Evolutionary conservation across 1,140 invertebrate species (phyloP), one percentile per base, ranked within the genome.

Genomic region (Bombus difficillimus): DNA sequence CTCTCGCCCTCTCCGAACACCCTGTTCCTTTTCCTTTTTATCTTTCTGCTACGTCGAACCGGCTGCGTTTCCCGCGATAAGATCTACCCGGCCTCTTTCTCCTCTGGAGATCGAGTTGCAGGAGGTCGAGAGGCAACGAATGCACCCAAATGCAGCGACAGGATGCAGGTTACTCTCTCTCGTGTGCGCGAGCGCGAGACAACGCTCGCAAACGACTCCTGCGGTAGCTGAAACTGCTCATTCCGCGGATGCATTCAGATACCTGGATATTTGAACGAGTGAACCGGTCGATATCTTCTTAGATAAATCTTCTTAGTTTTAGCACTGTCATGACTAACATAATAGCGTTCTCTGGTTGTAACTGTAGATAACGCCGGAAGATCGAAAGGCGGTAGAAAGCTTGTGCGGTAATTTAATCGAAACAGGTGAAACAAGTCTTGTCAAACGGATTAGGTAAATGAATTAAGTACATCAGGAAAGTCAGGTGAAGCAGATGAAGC

Each of bases 31-130:
- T 81, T 85, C 74, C 80, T 88, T 88, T 90, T 90, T 90, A 90
- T 90, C 84, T 87, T 90, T 87, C 89, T 86, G 64, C 62, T 86
- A 90, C 88, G 83, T 90, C 89, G 89, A 90, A 90, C 89, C 89
- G 88, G 88, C 89, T 90, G 86, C 89, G 80, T 90, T 90, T 90
- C 88, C 86, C 86, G 82, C 86, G 88, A 87, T 89, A 90, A 88
- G 81, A 90, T 89, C 89, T 90, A 71, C 72, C 68, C 64, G 66
- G 73, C 64, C 86, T 86, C 86, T 90, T 82, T 90, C 82, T 85
- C 89, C 82, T 59, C 89, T 76, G 83, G 73, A 90, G 89, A 90
- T 90, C 89, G 89, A 90, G 89, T 90, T 90, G 89, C 89, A 88
- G 88, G 88, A 90, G 88, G 85, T 90, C 88, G 88, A 68, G 88